phyloP scores from a whole-genome alignment of 35 echinoderm and acorn worm species.

The Strongylocentrotus purpuratus region DNA sequence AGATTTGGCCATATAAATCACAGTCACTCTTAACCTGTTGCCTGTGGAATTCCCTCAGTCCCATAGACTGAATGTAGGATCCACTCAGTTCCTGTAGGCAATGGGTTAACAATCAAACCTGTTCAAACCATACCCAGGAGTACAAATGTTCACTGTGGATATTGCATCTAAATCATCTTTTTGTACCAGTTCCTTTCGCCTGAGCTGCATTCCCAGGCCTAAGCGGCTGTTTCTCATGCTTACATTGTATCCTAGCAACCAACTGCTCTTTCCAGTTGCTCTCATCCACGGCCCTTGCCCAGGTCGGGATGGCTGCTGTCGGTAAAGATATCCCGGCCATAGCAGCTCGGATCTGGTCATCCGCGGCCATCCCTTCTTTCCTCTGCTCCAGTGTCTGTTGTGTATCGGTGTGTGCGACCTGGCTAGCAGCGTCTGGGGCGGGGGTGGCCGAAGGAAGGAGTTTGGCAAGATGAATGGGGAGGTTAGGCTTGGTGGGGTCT shows the following conservation, averaged over 20 bases:
- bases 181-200: background rate
- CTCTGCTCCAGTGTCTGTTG: constrained; percentile 44
- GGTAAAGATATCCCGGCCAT: constrained; percentile 66
- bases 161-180: background rate
- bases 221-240: constrained; percentile 15
- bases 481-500: constrained; percentile 13
- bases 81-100: too few relatives aligned
- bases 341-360: constrained; percentile 78
- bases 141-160: too few relatives aligned
- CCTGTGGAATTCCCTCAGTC: too few relatives aligned
- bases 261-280: constrained; percentile 73
- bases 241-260: constrained; percentile 30
- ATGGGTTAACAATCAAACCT: too few relatives aligned
- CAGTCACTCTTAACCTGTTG: too few relatives aligned
- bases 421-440: constrained; percentile 41
- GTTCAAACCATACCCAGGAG: too few relatives aligned
- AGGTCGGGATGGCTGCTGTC: constrained; percentile 42
- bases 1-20: too few relatives aligned
- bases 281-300: constrained; percentile 62
- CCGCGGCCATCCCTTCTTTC: constrained; percentile 62
- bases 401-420: constrained; percentile 61
- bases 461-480: constrained; percentile 49
- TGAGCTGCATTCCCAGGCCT: background rate
- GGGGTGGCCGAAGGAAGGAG: constrained; percentile 34
- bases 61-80: too few relatives aligned